Evolutionary conservation across 2,113 vertebrate species (phyloP), one percentile per base, ranked within the genome.

Genomic region (Elachura formosa): DNA sequence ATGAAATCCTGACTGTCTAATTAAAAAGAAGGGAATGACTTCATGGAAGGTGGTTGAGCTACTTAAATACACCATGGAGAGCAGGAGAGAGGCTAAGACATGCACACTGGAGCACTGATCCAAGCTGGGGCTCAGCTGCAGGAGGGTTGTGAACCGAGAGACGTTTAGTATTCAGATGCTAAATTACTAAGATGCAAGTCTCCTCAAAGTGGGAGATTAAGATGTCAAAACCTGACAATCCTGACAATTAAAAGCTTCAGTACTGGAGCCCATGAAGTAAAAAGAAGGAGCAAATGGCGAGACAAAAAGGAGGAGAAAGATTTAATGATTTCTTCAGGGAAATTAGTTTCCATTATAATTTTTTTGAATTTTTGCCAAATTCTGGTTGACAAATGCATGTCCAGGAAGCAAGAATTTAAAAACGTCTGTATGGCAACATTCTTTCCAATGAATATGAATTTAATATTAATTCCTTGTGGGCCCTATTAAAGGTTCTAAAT

Each of bases 291-390:
- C 20, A 81, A 61, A 74, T 28, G 4, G 3, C 29, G 54, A 63
- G 34, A 80, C 58, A 84, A 96, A 58, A 80, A 6, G 54, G 66
- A 90, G 45, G 40, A 64, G 54, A 33, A 91, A 91, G 69, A 94
- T 75, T 72, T 90, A 87, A 76, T 72, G n/a, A 38, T 87, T 94
- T 38, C 76, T 89, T 85, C 41, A 54, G 80, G 74, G 36, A 81
- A 91, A 92, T 83, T 62, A 68, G 34, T 95, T 91, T 92, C 74
- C 68, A 62, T 86, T 68, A 76, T 61, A 16, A 51, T 36, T 34
- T 81, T 81, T 62, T 91, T 74, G 84, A 68, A 77, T 76, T 90
- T 93, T 95, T 94, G 59, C 64, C 79, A 91, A 45, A 85, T 92
- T 90, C 61, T 6, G 0, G 28, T 74, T 77, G 73, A 95, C 41